A percentile compares a stretch with the other conserved stretches of the same genome.
phyloP scores from a whole-genome alignment of 2,888 invertebrate genomes.

The Ophion ventricosus region DNA sequence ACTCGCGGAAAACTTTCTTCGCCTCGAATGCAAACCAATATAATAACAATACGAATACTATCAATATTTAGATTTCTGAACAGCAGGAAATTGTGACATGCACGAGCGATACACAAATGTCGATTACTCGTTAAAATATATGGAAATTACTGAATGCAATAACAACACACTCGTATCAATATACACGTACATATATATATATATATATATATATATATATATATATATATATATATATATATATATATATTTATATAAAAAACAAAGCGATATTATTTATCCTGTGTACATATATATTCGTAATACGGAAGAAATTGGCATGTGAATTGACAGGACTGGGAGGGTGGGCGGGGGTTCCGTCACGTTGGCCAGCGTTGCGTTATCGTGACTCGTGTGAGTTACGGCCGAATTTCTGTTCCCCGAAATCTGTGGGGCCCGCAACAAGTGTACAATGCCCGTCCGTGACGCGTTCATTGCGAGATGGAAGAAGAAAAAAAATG shows the following conservation, averaged over 20 bases:
- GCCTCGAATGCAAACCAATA: slow-evolving; percentile 6
- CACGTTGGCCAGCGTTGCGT: slow-evolving; percentile 51
- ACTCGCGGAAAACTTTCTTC: neutral
- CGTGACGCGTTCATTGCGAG: slow-evolving; percentile 44
- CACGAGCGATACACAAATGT: slow-evolving; percentile 59
- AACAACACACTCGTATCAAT: slow-evolving; percentile 37
- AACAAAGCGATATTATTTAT: too few relatives aligned
- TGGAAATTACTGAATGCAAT: slow-evolving; percentile 31
- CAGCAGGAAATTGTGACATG: slow-evolving; percentile 31
- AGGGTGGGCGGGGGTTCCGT: neutral
- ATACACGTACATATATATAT: slow-evolving; percentile 25
- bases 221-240: slow-evolving; percentile 16
- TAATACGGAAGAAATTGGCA: neutral
- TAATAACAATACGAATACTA: neutral
- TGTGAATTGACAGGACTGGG: neutral
- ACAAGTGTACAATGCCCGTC: slow-evolving; percentile 28
- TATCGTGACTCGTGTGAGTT: slow-evolving; percentile 58
- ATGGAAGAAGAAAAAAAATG: slow-evolving; percentile 31
- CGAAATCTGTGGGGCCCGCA: slow-evolving; percentile 37
- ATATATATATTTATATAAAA: neutral
- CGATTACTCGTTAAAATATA: slow-evolving; percentile 55
- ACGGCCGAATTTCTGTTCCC: slow-evolving; percentile 50
- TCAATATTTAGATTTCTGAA: slow-evolving; percentile 20
- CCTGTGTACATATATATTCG: neutral
- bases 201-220: slow-evolving; percentile 14